Evolutionary conservation across 2,888 invertebrate species (phyloP), one percentile per base, ranked within the genome.

Genomic region (Busseola fusca): DNA sequence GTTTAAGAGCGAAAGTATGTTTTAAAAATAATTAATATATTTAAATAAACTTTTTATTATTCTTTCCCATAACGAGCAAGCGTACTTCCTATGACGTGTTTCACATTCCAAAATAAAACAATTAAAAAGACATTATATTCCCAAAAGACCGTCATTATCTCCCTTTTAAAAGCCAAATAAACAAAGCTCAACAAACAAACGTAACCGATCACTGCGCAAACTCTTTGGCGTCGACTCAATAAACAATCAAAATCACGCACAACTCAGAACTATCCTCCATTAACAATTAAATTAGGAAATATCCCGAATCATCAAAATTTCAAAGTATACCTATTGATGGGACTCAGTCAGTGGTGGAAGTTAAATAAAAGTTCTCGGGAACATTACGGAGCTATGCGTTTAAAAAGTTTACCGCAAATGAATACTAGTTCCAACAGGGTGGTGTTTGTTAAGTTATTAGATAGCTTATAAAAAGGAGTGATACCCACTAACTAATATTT

Each of bases 181-280:
- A 76, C 73, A 82, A 62, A 63, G 57, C 69, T 64, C 58, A 52
- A 70, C 54, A 56, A 62, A 58, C 54, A 68, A 63, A 78, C 69
- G 69, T 63, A 79, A 76, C 65, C 42, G 30, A 70, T 74, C 71
- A 71, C 69, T 67, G 45, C 64, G 50, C 63, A 58, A 69, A 72
- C 76, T 79, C 52, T 76, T 74, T 66, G 71, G 76, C 72, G 54
- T 64, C 56, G 10, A 74, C 67, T 77, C 69, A 12, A 74, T 80
- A 79, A 72, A 76, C 72, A 80, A 84, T 77, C 72, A 82, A 72
- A 82, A 65, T 59, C 66, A 40, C 74, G 66, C 58, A 73, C 69
- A 64, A 67, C 12, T 60, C 52, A 52, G 34, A 73, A 75, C 77
- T 74, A 77, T 69, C 52, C 34, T n/a, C 57, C 72, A 79, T 80